Evolutionary conservation across 2,113 vertebrate species (phyloP).

Genomic region (Antechinus flavipes): DNA sequence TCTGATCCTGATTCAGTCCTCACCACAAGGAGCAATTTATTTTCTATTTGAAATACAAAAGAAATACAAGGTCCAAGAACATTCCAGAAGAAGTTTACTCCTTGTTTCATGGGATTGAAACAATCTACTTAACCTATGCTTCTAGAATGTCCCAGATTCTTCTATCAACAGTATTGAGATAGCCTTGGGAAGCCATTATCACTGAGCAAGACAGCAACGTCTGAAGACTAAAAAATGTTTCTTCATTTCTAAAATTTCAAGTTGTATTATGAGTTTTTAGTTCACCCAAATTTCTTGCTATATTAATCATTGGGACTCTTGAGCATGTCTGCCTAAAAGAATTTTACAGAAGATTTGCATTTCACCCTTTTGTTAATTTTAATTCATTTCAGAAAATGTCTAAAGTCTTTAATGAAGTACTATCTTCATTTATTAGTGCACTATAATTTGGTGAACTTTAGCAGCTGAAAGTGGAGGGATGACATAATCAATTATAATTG

Average conservation of each 20-base stretch:
- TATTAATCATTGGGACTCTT: slow-evolving; percentile 66
- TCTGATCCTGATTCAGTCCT: not conserved
- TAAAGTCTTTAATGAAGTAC: slow-evolving; percentile 77
- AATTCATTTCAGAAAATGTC: slow-evolving; percentile 76
- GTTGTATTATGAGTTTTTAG: slow-evolving; percentile 55
- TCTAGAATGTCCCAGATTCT: slow-evolving; percentile 1
- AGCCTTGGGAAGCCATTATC: slow-evolving; percentile 39
- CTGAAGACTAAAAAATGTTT: slow-evolving; percentile 15
- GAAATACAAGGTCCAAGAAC: not conserved
- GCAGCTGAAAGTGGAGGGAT: slow-evolving; percentile 68
- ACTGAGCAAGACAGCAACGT: slow-evolving; percentile 9
- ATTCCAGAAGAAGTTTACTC: not conserved
- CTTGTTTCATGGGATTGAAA: not conserved
- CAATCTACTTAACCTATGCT: slow-evolving; percentile 17
- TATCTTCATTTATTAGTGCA: slow-evolving; percentile 74
- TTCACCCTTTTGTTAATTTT: slow-evolving; percentile 77
- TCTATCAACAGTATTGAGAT: not conserved
- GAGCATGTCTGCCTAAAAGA: slow-evolving; percentile 61
- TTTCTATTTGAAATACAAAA: not conserved
- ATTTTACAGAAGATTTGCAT: slow-evolving; percentile 72
- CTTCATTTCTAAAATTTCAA: slow-evolving; percentile 58
- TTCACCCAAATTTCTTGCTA: slow-evolving; percentile 42
- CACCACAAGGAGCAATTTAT: not conserved
- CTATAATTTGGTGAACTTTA: slow-evolving; percentile 78
- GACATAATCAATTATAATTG: slow-evolving; percentile 79